Conservation (phyloP, 2,888 invertebrate genomes). For the Cynaeus angustus region DNA sequence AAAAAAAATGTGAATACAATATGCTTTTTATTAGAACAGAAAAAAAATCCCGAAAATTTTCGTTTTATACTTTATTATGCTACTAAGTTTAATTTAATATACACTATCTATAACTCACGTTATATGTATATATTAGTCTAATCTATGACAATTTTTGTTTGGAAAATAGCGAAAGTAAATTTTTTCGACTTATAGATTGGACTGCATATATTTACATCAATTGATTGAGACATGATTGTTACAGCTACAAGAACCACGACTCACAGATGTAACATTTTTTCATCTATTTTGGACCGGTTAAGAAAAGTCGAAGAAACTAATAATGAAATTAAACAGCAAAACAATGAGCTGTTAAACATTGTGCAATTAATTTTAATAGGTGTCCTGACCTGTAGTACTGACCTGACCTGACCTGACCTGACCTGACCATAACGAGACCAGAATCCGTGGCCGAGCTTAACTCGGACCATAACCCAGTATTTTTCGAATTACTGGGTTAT, state of each 20-base stretch:
- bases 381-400: no score
- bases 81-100: slow-evolving; percentile 9
- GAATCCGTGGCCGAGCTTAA: no score
- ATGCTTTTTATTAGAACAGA: slow-evolving; percentile 1
- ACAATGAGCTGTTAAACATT: no score
- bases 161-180: background rate
- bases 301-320: slow-evolving; percentile 2
- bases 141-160: slow-evolving; percentile 3
- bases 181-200: slow-evolving; percentile 3
- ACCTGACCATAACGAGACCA: no score
- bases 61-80: slow-evolving; percentile 8
- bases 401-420: no score
- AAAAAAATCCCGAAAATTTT: slow-evolving; percentile 9
- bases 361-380: no score
- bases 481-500: no score
- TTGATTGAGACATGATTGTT: no score
- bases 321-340: background rate
- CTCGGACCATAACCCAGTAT: no score
- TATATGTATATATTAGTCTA: slow-evolving; percentile 8
- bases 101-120: slow-evolving; percentile 3
- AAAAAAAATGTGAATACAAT: no score
- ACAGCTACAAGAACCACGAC: slow-evolving; percentile 8
- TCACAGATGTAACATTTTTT: slow-evolving; percentile 10
- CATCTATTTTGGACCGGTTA: slow-evolving; percentile 4
- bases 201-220: no score